Evolutionary conservation across 2,797 vertebrate genomes (phyloP).

Genomic region (Pangasius djambal): DNA sequence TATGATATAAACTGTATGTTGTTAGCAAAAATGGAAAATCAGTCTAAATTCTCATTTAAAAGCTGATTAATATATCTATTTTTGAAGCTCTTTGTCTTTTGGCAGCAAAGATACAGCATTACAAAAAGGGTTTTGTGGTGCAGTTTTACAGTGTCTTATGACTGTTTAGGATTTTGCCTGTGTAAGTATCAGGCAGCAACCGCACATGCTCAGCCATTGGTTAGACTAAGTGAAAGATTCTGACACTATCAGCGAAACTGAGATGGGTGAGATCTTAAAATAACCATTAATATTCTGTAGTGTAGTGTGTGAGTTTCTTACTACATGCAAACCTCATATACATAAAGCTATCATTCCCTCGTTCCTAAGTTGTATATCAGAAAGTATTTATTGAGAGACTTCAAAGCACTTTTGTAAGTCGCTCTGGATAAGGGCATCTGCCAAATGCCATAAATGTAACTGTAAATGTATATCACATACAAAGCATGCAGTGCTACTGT

Average conservation of each 20-base stretch:
- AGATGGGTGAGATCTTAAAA: not conserved
- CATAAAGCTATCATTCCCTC: not conserved
- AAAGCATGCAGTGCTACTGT: not conserved
- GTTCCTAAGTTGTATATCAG: not conserved
- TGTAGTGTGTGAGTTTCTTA: not conserved
- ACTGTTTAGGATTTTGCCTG: slow-evolving; percentile 45
- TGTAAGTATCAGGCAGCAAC: slow-evolving; percentile 44
- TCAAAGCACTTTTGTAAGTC: too few species aligned
- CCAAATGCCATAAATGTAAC: too few species aligned
- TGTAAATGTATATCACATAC: not conserved
- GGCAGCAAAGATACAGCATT: not conserved
- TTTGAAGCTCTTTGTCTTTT: not conserved
- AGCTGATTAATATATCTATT: not conserved
- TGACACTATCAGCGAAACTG: slow-evolving; percentile 42
- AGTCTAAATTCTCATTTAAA: not conserved
- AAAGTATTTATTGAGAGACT: too few species aligned
- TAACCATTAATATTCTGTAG: not conserved
- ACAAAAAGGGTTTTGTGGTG: not conserved
- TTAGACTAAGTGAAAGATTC: slow-evolving; percentile 8
- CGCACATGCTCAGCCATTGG: slow-evolving; percentile 38
- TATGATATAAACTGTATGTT: not conserved
- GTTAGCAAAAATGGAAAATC: not conserved
- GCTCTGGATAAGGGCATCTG: too few species aligned
- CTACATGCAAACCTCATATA: not conserved
- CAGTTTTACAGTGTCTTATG: slow-evolving; percentile 30